phyloP scores from a whole-genome alignment of 1,140 invertebrate genomes.

The Neodiprion virginianus region DNA sequence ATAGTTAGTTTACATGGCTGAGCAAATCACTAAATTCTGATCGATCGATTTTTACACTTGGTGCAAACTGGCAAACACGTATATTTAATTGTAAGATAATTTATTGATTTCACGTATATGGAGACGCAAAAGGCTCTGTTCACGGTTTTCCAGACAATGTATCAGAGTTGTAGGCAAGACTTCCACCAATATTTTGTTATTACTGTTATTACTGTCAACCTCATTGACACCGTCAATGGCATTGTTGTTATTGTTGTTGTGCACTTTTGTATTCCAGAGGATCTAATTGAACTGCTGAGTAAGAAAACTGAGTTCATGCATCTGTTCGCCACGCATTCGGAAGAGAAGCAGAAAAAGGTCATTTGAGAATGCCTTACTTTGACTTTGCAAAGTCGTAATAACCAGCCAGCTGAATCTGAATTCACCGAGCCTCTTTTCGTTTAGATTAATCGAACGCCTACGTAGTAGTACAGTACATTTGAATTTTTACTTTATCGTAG shows the following conservation, averaged over 20 bases:
- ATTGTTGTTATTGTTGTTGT: no score
- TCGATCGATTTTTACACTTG: no score
- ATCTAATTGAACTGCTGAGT: conserved; percentile 38
- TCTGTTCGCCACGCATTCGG: conserved; percentile 36
- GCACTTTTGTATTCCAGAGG: conserved; percentile 33
- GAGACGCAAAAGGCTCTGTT: neutral
- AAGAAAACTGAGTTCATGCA: conserved; percentile 41
- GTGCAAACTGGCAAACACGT: no score
- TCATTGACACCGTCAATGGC: no score
- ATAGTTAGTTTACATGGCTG: no score
- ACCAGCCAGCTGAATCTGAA: conserved; percentile 20
- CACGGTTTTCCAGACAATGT: neutral
- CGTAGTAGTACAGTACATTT: conserved; percentile 28
- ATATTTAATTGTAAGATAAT: no score
- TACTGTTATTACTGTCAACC: no score
- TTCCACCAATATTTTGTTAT: neutral
- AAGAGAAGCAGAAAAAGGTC: conserved; percentile 42
- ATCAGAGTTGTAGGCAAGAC: conserved; percentile 6
- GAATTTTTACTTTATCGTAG: conserved; percentile 11
- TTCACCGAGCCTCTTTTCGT: conserved; percentile 35
- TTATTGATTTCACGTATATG: no score
- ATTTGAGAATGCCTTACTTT: conserved; percentile 51
- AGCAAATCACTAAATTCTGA: no score
- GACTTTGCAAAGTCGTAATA: neutral
- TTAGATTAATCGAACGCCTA: conserved; percentile 39